Conservation (phyloP, 2,797 vertebrate species). For the Enteromius mattozi region DNA sequence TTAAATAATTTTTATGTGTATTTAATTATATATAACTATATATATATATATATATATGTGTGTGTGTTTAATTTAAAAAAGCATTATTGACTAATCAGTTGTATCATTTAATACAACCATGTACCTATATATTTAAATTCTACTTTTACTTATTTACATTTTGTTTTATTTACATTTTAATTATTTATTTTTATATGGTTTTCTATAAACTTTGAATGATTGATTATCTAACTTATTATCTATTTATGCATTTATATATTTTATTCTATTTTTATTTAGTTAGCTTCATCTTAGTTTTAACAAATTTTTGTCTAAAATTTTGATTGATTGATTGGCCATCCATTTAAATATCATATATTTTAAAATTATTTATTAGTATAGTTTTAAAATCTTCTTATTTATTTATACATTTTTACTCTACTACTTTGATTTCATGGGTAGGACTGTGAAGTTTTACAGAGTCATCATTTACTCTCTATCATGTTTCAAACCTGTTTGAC, state of each 20-base stretch:
- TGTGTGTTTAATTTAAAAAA: too few relatives aligned
- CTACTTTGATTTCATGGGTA: not conserved
- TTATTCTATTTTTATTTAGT: not conserved
- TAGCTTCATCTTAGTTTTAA: not conserved
- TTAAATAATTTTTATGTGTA: not conserved
- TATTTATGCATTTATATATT: not conserved
- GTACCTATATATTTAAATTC: too few relatives aligned
- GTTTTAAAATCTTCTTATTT: not conserved
- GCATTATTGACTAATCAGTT: too few relatives aligned
- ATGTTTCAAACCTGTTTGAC: not conserved
- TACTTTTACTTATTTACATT: not conserved
- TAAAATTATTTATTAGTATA: not conserved
- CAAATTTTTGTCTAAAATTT: not conserved
- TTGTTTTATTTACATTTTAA: not conserved
- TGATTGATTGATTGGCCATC: not conserved
- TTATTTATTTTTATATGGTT: not conserved
- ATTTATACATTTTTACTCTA: not conserved
- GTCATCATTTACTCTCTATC: not conserved
- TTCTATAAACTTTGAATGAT: not conserved
- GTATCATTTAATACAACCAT: too few relatives aligned
- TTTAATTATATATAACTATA: not conserved
- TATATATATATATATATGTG: not conserved
- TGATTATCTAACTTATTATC: not conserved
- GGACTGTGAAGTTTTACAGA: not conserved
- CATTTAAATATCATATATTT: not conserved